phyloP scores from a whole-genome alignment of 2,113 vertebrate genomes.

The Sminthopsis crassicaudata region DNA sequence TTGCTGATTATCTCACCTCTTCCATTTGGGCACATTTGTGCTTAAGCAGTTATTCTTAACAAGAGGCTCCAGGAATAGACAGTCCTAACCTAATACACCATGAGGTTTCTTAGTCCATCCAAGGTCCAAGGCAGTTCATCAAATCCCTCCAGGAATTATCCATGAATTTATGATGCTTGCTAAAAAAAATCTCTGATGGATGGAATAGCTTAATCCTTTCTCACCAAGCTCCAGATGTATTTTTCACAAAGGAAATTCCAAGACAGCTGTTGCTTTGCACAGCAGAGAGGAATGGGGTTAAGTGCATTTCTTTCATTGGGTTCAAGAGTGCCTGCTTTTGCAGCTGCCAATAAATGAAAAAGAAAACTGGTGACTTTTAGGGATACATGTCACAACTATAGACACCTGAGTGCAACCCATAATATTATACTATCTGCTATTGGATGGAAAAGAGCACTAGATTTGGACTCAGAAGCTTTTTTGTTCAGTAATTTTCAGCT shows the following conservation, averaged over 20 bases:
- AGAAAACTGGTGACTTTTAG: not conserved
- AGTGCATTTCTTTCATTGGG: not conserved
- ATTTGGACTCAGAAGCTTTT: too few species aligned
- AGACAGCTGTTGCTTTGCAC: constrained; percentile 11
- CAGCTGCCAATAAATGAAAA: not conserved
- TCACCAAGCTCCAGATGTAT: constrained; percentile 19
- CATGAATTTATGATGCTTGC: constrained; percentile 7
- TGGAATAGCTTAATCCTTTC: constrained; percentile 45
- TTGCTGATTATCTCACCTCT: not conserved
- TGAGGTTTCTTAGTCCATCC: not conserved
- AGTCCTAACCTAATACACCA: accelerated
- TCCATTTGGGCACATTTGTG: accelerated
- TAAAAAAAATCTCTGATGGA: constrained; percentile 49
- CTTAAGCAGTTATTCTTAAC: not conserved
- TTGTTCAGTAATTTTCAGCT: too few species aligned
- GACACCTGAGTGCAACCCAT: not conserved
- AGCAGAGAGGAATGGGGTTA: not conserved
- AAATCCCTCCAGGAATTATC: not conserved
- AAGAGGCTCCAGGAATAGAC: not conserved
- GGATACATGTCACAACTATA: not conserved
- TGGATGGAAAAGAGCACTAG: too few species aligned
- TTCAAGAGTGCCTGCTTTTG: constrained; percentile 40
- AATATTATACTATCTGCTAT: too few species aligned
- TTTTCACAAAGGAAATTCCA: constrained; percentile 21
- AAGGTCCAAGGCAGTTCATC: not conserved